Base-by-base conservation (phyloP, 1,140 invertebrate species). In the Hylyphantes graminicola region DNA sequence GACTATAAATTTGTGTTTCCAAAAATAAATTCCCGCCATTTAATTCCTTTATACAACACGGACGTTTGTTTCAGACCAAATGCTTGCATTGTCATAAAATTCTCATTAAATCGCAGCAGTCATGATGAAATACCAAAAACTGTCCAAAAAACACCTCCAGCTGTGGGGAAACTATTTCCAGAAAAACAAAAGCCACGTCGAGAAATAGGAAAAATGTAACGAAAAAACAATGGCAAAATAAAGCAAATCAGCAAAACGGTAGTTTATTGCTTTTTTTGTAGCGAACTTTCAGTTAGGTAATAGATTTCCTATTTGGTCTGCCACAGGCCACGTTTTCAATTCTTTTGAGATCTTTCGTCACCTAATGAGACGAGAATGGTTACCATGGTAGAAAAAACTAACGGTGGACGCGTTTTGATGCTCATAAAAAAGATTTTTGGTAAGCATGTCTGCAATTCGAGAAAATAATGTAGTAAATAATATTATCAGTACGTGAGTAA, bases 261-360 rank as follows among this genome's bases (percentile, higher is more conserved):
- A 35, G 35, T 35, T 35, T 35, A 35, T 35, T 35, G 35, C 35
- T 35, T 35, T 35, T 35, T 54, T 70, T 51, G 15, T 17, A 70
- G 50, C 50, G n/a, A 70, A 70, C 50, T 17, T 10, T 15, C 35
- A 51, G 50, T 19, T 70, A 53, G n/a, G 12, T 70, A 51, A 65
- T 65, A 65, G 63, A 65, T 65, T 51, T 70, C 48, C 48, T 70
- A 70, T 70, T 70, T 7, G n/a, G 6, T 70, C 8, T 54, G 50
- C 68, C 51, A 17, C 68, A 51, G 68, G 68, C 68, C n/a, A 70
- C 68, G 15, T 70, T 70, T 70, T 53, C 68, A 70, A 53, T 70
- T 70, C 67, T 70, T 70, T 51, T 54, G 68, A 70, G 51, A 70
- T 53, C 68, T 68, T 68, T 50, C 65, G 21, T 17, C 65, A 48